A percentile compares a stretch with the other conserved stretches of the same genome.
Conservation (phyloP, 2,888 invertebrate species). For the Microchrysa polita region DNA sequence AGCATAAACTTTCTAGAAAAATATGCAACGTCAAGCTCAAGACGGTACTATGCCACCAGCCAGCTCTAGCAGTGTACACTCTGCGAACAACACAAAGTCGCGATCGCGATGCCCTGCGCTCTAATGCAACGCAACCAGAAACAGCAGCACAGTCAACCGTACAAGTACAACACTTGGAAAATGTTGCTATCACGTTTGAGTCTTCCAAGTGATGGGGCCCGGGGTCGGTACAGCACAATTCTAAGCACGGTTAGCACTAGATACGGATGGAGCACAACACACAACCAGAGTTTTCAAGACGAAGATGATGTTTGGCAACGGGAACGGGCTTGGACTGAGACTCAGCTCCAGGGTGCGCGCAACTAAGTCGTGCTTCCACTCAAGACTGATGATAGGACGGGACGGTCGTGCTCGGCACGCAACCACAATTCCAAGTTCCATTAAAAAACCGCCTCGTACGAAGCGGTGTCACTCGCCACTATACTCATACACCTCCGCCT, state of each 20-base stretch:
- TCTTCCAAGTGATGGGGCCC: background rate
- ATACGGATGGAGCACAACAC: background rate
- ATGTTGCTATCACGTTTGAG: background rate
- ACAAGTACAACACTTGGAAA: background rate
- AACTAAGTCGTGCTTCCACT: conserved; percentile 8
- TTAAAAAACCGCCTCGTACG: background rate
- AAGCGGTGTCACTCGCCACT: background rate
- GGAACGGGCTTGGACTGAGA: background rate
- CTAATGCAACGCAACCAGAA: background rate
- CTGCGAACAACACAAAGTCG: background rate
- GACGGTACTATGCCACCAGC: background rate
- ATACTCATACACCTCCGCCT: background rate
- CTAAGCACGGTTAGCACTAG: conserved; percentile 8
- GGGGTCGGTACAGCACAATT: conserved; percentile 8
- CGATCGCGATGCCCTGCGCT: conserved; percentile 11
- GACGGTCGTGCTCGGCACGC: background rate
- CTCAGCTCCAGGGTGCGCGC: background rate
- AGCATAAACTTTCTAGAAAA: conserved; percentile 8
- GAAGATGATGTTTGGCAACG: background rate
- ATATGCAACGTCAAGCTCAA: conserved; percentile 4
- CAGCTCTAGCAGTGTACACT: background rate
- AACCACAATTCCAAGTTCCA: background rate
- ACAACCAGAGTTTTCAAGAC: no score
- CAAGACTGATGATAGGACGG: background rate
- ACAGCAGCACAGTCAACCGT: background rate